Evolutionary conservation across 1,140 invertebrate genomes (phyloP).

Genomic region (Colletes gigas): DNA sequence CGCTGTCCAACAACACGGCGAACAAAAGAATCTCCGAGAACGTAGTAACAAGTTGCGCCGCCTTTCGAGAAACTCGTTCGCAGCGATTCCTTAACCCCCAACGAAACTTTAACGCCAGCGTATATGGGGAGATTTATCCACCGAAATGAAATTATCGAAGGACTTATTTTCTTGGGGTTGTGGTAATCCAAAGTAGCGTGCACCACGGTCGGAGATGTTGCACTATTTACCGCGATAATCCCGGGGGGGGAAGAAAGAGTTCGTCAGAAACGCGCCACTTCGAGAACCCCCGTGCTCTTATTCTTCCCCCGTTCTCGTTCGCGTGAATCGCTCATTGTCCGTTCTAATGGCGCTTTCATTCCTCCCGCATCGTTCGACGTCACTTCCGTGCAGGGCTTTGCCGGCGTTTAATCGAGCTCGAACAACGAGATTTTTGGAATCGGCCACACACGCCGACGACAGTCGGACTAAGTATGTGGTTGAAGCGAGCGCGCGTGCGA

Average conservation of each 20-base stretch:
- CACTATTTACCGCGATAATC: neutral
- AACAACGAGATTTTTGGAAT: constrained; percentile 49
- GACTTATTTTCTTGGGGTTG: too few relatives aligned
- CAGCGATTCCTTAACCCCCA: neutral
- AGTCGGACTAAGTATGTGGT: constrained; percentile 15
- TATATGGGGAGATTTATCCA: neutral
- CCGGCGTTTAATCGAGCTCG: constrained; percentile 48
- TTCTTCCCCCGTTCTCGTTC: neutral
- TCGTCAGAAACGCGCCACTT: neutral
- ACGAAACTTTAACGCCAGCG: neutral
- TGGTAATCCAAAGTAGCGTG: too few relatives aligned
- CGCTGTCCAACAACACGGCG: neutral
- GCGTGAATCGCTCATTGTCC: constrained; percentile 49
- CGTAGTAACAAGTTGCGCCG: neutral
- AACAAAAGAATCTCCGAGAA: constrained; percentile 3
- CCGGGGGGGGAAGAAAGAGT: neutral
- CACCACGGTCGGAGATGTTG: too few relatives aligned
- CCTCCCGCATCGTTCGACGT: neutral
- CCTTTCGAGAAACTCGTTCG: neutral
- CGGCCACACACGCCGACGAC: constrained; percentile 23
- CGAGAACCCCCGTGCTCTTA: neutral
- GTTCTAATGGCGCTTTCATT: constrained; percentile 42
- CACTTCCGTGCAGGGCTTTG: neutral
- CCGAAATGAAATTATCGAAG: too few relatives aligned
- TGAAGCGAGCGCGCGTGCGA: constrained; percentile 34